A percentile compares a stretch with the other conserved stretches of the same genome.
Evolutionary conservation across 2,888 invertebrate species (phyloP).

Genomic region (Masnerella sp.): DNA sequence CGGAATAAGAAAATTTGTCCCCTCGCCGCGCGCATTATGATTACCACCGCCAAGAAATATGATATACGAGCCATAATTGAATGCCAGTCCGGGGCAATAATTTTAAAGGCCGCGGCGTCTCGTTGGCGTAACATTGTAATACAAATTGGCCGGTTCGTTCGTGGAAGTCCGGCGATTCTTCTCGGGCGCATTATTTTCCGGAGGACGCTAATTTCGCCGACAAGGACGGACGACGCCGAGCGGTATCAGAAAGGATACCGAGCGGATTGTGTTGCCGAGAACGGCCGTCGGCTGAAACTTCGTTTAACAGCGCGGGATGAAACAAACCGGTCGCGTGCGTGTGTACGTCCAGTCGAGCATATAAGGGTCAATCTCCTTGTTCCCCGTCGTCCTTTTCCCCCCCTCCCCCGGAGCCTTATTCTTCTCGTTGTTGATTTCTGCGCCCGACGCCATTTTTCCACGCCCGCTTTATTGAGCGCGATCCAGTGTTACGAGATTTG

Average conservation of each 20-base stretch:
- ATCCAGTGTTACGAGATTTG: too few species aligned
- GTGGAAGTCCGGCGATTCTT: slow-evolving; percentile 52
- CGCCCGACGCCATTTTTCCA: slow-evolving; percentile 15
- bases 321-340: slow-evolving; percentile 75
- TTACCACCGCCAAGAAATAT: slow-evolving; percentile 35
- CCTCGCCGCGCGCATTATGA: slow-evolving; percentile 27
- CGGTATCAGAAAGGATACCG: slow-evolving; percentile 60
- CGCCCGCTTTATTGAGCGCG: too few species aligned
- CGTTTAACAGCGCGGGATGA: slow-evolving; percentile 74
- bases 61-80: slow-evolving; percentile 47
- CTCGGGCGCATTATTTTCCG: slow-evolving; percentile 55
- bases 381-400: slow-evolving; percentile 48
- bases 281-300: slow-evolving; percentile 70
- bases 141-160: slow-evolving; percentile 55
- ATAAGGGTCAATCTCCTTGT: slow-evolving; percentile 75
- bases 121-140: slow-evolving; percentile 47
- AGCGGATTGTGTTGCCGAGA: slow-evolving; percentile 58
- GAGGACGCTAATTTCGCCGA: slow-evolving; percentile 55
- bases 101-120: slow-evolving; percentile 18
- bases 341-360: slow-evolving; percentile 68
- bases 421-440: slow-evolving; percentile 1
- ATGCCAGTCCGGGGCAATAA: slow-evolving; percentile 38
- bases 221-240: slow-evolving; percentile 41
- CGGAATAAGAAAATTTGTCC: slow-evolving; percentile 21
- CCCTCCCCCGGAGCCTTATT: slow-evolving; percentile 6